phyloP scores from a whole-genome alignment of 2,113 vertebrate species.

The Datnioides undecimradiatus region DNA sequence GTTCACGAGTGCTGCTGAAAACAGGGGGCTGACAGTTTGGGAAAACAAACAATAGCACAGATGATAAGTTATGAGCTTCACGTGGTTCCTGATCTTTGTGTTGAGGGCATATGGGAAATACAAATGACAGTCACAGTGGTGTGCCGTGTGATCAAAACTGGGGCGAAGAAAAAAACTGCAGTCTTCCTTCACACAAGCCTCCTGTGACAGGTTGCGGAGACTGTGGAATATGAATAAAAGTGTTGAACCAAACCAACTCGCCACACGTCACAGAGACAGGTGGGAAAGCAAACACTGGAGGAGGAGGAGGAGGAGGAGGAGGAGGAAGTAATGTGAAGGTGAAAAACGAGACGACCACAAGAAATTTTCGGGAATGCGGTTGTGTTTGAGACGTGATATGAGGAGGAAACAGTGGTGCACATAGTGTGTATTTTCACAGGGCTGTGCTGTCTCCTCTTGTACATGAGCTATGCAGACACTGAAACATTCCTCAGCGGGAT shows the following conservation, averaged over 20 bases:
- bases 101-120: slow-evolving; percentile 18
- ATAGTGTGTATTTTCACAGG: slow-evolving; percentile 47
- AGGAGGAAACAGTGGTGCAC: slow-evolving; percentile 19
- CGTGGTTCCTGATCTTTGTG: slow-evolving; percentile 2
- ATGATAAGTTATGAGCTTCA: slow-evolving; percentile 34
- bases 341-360: slow-evolving; percentile 25
- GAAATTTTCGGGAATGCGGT: not conserved
- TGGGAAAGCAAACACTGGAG: slow-evolving; percentile 38
- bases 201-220: slow-evolving; percentile 22
- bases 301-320: slow-evolving; percentile 25
- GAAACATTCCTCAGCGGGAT: slow-evolving; percentile 57
- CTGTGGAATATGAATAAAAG: slow-evolving; percentile 26
- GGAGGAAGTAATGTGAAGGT: slow-evolving; percentile 45
- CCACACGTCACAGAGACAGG: slow-evolving; percentile 53
- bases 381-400: not conserved
- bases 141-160: slow-evolving; percentile 24
- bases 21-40: not conserved
- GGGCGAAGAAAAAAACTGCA: not conserved
- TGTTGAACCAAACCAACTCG: slow-evolving; percentile 7
- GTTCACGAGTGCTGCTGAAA: slow-evolving; percentile 8
- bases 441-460: not conserved
- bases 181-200: not conserved
- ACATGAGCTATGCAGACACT: slow-evolving; percentile 16
- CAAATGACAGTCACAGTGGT: slow-evolving; percentile 20
- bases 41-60: slow-evolving; percentile 37